Base-by-base conservation (phyloP, 2,888 invertebrate species). In the Lucinisca nassula region DNA sequence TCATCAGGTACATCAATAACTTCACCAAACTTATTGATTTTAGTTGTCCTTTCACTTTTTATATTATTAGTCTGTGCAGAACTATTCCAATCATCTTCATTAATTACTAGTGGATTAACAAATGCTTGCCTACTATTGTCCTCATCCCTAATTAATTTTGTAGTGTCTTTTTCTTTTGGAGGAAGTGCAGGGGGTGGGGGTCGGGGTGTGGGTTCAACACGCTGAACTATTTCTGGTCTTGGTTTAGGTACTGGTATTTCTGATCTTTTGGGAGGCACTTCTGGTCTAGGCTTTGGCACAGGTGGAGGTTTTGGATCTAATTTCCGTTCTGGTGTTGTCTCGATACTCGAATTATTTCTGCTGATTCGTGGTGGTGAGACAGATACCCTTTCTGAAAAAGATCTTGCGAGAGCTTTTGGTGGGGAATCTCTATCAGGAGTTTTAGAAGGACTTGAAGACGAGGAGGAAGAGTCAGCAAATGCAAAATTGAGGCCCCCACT, bases 131-230 rank as follows among this genome's bases (percentile, higher is more conserved):
- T 77, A 30, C n/a, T 27, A 40, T 40, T 70, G 17, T 87, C 84
- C 58, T 87, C 85, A 61, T 81, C 82, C n/a, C 84, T 76, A 81
- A 83, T 87, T 77, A 84, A 75, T 14, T 78, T 90, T 45, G 79
- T 83, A 79, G 84, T 79, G n/a, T 82, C 82, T 49, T 86, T 87
- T 10, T 80, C 67, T n/a, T n/a, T n/a, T n/a, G n/a, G n/a, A 1
- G 92, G 92, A 77, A 92, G 76, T 37, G 90, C 88, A 14, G 92
- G 92, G 21, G 92, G 92, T 14, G 90, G 91, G 37, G 92, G 91
- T 73, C 95, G 85, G 12, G 91, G 90, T 12, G 92, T 92, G 17
- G 95, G 95, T 76, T 95, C 95, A 17, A 95, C 95, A n/a, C 94
- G 85, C 74, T 93, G 94, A 35, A 67, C 67, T 61, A 94, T 93